Evolutionary conservation across 2,797 vertebrate species (phyloP), one percentile per base, ranked within the genome.

Genomic region (Falco peregrinus): DNA sequence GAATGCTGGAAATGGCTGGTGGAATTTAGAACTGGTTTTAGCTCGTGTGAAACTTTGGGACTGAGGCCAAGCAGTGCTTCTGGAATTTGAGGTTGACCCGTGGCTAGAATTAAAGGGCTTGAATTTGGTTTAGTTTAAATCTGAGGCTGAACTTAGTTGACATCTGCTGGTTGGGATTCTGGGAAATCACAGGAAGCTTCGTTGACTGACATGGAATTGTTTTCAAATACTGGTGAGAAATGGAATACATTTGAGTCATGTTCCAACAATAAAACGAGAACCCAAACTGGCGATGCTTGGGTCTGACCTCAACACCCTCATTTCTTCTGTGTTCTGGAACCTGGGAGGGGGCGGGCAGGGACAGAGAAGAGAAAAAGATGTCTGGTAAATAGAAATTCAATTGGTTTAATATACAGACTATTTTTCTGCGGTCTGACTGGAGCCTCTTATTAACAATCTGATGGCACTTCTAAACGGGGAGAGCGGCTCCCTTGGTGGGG

Each of bases 391-490:
- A 95, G 96, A 95, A 96, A 97, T 96, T 93, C 96, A 98, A 80
- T 98, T 98, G 97, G 95, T 97, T 98, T 98, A 98, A 98, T 97
- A 89, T 41, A 94, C 76, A 94, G 90, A 96, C 93, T 97, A 85
- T 96, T 98, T 98, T 97, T 93, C 93, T 96, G 90, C 96, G 91
- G 92, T 95, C 93, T 26, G 96, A 96, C 97, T 87, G 75, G 95
- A 97, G 93, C 73, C 64, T 97, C 97, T 98, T 98, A 97, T 97
- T 98, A 97, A 97, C 96, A 98, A 96, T 95, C 96, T 95, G 97
- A 97, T 98, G 96, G 97, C 95, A 97, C 97, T 97, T 98, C 97
- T 97, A 96, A 98, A 97, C 94, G 98, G 97, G 43, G 43, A 45
- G 43, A 45, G 90, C 86, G 75, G 88, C 77, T 97, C 91, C 96